phyloP scores from a whole-genome alignment of 1,140 invertebrate species.

The Anastrepha obliqua region DNA sequence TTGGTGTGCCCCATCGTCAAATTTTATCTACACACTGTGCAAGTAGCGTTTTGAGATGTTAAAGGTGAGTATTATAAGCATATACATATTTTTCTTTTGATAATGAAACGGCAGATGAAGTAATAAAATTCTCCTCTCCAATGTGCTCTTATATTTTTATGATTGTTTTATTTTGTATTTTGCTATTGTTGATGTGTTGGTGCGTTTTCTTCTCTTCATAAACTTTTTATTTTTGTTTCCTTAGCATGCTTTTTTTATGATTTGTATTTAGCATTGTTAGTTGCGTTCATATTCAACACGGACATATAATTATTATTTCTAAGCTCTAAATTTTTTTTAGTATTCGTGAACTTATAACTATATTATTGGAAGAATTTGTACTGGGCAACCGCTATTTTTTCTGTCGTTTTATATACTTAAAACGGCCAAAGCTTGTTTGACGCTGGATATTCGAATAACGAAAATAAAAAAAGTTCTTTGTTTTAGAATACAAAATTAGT shows the following conservation, averaged over 20 bases:
- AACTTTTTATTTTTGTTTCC: background rate
- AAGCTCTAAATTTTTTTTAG: background rate
- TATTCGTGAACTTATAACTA: slow-evolving; percentile 4
- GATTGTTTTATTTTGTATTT: background rate
- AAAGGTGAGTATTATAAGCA: background rate
- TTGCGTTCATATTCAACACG: background rate
- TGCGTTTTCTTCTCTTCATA: background rate
- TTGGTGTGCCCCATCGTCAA: background rate
- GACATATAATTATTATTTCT: slow-evolving; percentile 21
- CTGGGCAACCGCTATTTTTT: background rate
- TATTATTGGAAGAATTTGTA: background rate
- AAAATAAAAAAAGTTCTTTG: background rate
- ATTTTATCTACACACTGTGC: slow-evolving; percentile 4
- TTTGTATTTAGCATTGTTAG: slow-evolving; percentile 7
- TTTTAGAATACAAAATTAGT: too few species aligned
- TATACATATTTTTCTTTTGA: background rate
- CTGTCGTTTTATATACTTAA: background rate
- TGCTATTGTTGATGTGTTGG: background rate
- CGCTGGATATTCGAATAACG: background rate
- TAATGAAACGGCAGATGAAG: background rate
- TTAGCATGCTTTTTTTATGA: slow-evolving; percentile 11
- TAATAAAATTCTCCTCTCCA: background rate
- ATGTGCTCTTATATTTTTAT: background rate
- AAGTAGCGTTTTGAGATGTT: background rate
- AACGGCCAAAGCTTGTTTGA: background rate